Conservation (phyloP, 2,888 invertebrate genomes). For the Calliphora vomitoria region DNA sequence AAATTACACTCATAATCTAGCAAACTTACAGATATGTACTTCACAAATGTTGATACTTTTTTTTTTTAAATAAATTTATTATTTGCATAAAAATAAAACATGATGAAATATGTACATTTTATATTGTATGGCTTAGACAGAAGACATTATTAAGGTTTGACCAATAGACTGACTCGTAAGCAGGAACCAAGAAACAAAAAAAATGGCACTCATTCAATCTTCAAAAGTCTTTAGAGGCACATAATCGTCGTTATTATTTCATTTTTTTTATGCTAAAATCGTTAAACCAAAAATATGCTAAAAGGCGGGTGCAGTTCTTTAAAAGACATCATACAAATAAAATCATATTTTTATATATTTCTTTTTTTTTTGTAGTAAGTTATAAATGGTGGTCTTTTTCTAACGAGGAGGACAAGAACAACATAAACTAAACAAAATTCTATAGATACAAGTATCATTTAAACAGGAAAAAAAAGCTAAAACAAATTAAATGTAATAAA, state of each 20-base stretch:
- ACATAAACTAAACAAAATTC: not conserved
- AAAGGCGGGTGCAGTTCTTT: conserved; percentile 70
- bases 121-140: conserved; percentile 27
- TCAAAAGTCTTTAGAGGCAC: conserved; percentile 37
- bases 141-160: conserved; percentile 65
- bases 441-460: conserved; percentile 19
- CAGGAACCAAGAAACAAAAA: conserved; percentile 18
- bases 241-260: conserved; percentile 34
- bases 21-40: conserved; percentile 12
- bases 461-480: conserved; percentile 23
- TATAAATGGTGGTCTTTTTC: conserved; percentile 3
- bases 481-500: conserved; percentile 72
- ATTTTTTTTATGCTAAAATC: conserved; percentile 38
- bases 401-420: not conserved
- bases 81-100: conserved; percentile 52
- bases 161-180: conserved; percentile 44
- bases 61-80: conserved; percentile 25
- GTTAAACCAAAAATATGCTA: conserved; percentile 38
- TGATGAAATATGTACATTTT: conserved; percentile 24
- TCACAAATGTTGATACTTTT: not conserved
- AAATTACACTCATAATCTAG: conserved; percentile 50
- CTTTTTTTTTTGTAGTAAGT: too few species aligned
- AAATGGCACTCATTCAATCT: conserved; percentile 49
- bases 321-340: conserved; percentile 30
- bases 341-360: conserved; percentile 11